Evolutionary conservation across 1,140 invertebrate genomes (phyloP), one percentile per base, ranked within the genome.

Genomic region (Drosophila asahinai): DNA sequence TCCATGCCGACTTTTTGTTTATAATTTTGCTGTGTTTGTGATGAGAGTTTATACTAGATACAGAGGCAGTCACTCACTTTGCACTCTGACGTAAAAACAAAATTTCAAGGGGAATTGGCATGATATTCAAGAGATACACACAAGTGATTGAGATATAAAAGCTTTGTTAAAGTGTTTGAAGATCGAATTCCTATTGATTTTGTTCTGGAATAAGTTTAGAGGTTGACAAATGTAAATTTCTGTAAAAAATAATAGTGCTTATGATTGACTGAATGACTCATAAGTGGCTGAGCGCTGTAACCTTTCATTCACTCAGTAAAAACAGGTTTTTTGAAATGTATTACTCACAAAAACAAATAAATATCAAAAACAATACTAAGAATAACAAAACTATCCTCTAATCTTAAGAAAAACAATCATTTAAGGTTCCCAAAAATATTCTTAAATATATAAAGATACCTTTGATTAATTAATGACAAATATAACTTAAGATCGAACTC

Each of bases 1-100:
- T 65, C 58, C 63, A 63, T 14, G 40, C 1, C 58, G 70, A 58
- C 30, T 36, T 42, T 71, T 73, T 73, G 66, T 73, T 71, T 73
- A 60, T 59, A 71, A 73, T 59, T 51, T 66, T 25, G 15, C 42
- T 57, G n/a, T 51, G 36, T 54, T 51, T 73, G 70, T 60, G 70
- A 59, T 60, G 66, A 38, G 47, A 54, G 66, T 40, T 38, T 72
- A 48, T 72, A 70, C 36, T 38, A 57, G 15, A 58, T 70, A 58
- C 57, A 67, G 17, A 19, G 65, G 22, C 47, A 36, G 19, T n/a
- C 12, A 55, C 22, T 57, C 54, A 40, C 54, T 57, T 33, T 22
- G 22, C 54, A 40, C 9, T 22, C 67, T 72, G 70, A 72, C 70
- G 70, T 49, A 72, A 48, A 72, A 19, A 1, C 33, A 40, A n/a